Conservation (phyloP, 2,888 invertebrate species). For the Eupithecia inturbata region DNA sequence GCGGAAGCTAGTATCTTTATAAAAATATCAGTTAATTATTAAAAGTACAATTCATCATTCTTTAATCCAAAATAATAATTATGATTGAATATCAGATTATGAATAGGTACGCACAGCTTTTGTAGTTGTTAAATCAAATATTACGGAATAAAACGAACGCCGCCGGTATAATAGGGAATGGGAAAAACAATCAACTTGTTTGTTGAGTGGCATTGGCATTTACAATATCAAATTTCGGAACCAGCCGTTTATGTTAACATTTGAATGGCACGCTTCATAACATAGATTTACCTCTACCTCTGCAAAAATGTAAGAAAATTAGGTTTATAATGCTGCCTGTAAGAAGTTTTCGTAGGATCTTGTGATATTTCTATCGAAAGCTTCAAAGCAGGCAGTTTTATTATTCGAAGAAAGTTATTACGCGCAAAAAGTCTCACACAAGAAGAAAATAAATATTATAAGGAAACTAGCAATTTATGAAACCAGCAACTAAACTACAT, state of each 20-base stretch:
- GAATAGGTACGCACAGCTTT: constrained; percentile 50
- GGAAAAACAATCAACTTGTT: constrained; percentile 56
- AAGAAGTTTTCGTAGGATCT: background rate
- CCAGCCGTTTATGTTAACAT: constrained; percentile 41
- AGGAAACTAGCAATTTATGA: background rate
- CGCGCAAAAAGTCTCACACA: background rate
- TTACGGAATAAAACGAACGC: constrained; percentile 53
- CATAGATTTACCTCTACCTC: constrained; percentile 19
- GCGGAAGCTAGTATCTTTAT: too few relatives aligned
- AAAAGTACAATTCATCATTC: too few relatives aligned
- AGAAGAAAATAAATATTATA: background rate
- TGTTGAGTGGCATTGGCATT: constrained; percentile 52
- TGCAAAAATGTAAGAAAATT: background rate
- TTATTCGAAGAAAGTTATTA: background rate
- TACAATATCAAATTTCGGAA: constrained; percentile 55
- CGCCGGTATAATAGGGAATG: constrained; percentile 51
- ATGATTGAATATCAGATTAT: constrained; percentile 51
- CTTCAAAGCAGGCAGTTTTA: background rate
- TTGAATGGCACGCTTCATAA: constrained; percentile 36
- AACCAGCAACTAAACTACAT: background rate
- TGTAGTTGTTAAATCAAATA: constrained; percentile 56
- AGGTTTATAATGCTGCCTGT: background rate
- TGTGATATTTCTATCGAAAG: background rate
- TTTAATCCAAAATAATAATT: background rate
- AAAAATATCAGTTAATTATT: too few relatives aligned